A percentile compares a stretch with the other conserved stretches of the same genome.
Evolutionary conservation across 2,797 vertebrate species (phyloP).

Genomic region (Sciaenops ocellatus): DNA sequence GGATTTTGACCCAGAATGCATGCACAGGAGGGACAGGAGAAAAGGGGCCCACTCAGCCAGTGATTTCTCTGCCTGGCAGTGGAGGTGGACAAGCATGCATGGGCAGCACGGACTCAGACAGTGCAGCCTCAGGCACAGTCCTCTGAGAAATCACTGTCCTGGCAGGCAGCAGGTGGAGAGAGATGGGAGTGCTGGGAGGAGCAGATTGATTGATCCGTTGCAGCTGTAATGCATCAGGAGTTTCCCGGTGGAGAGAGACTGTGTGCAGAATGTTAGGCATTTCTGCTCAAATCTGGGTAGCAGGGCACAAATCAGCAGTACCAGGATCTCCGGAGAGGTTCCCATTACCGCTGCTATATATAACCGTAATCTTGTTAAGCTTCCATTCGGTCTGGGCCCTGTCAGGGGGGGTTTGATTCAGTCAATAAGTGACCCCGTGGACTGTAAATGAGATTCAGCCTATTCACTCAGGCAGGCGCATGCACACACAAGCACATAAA

Average conservation of each 20-base stretch:
- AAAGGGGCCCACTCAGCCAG: conserved; percentile 28
- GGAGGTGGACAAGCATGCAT: conserved; percentile 55
- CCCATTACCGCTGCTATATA: conserved; percentile 81
- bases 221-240: conserved; percentile 80
- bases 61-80: conserved; percentile 46
- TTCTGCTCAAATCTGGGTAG: conserved; percentile 69
- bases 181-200: conserved; percentile 50
- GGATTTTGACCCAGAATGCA: conserved; percentile 20
- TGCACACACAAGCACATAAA: conserved; percentile 9
- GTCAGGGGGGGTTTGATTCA: conserved; percentile 70
- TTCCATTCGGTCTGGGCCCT: conserved; percentile 69
- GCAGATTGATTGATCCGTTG: conserved; percentile 77
- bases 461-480: conserved; percentile 49
- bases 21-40: background rate
- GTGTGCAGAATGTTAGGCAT: conserved; percentile 66
- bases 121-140: conserved; percentile 32
- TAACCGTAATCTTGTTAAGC: conserved; percentile 84
- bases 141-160: conserved; percentile 64
- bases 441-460: conserved; percentile 79
- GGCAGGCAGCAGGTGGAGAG: conserved; percentile 67
- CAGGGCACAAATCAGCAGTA: conserved; percentile 70
- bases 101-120: conserved; percentile 21
- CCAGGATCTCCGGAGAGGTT: conserved; percentile 74
- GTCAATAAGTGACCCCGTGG: conserved; percentile 81
- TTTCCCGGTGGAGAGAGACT: conserved; percentile 66